Percentiles rank a stretch among this genome's conserved stretches.
phyloP scores from a whole-genome alignment of 2,797 vertebrate species.

The Chelon labrosus region DNA sequence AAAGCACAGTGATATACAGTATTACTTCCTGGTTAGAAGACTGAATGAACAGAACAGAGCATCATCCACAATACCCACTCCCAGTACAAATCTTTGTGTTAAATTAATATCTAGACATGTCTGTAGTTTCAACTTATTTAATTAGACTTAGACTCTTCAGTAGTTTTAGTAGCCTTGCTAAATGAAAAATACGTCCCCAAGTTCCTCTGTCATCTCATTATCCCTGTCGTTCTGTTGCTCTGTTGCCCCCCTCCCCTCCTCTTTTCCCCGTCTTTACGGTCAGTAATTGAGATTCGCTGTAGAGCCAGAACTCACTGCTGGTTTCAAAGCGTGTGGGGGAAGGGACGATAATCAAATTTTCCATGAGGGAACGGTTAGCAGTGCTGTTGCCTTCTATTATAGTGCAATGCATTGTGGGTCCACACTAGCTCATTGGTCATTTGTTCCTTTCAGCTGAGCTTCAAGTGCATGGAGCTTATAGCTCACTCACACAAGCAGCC shows the following conservation, averaged over 20 bases:
- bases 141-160: conserved; percentile 17
- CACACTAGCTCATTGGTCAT: conserved; percentile 50
- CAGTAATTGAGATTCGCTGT: conserved; percentile 57
- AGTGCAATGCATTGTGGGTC: conserved; percentile 51
- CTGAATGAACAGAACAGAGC: not conserved
- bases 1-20: not conserved
- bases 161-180: not conserved
- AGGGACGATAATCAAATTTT: conserved; percentile 50
- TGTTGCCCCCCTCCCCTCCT: not conserved
- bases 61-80: not conserved
- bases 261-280: conserved; percentile 23
- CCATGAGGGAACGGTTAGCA: conserved; percentile 41
- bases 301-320: conserved; percentile 30
- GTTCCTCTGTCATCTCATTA: conserved; percentile 23
- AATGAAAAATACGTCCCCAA: conserved; percentile 20
- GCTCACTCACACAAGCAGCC: conserved; percentile 21
- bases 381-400: conserved; percentile 47
- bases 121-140: not conserved
- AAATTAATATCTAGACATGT: not conserved
- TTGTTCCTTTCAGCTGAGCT: conserved; percentile 56
- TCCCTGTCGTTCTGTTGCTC: conserved; percentile 1
- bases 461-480: conserved; percentile 24
- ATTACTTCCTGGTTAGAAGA: not conserved
- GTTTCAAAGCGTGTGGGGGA: conserved; percentile 50
- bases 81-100: not conserved